Evolutionary conservation across 2,888 invertebrate genomes (phyloP).

Genomic region (Folsomia candida): DNA sequence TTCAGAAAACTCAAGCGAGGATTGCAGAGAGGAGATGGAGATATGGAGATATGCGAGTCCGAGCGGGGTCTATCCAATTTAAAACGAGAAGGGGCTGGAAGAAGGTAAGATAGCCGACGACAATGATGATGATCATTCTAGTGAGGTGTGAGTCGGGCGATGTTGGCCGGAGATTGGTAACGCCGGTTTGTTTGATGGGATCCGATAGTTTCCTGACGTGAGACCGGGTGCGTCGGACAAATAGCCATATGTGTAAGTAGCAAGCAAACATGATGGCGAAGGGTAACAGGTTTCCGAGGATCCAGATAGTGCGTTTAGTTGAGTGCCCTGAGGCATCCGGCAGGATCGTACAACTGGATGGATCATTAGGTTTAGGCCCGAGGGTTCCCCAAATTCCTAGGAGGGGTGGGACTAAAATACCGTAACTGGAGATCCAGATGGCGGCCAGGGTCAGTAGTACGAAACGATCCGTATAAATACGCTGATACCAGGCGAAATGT

Average conservation of each 20-base stretch:
- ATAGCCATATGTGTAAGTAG: background rate
- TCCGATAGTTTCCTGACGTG: background rate
- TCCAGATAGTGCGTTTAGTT: conserved; percentile 14
- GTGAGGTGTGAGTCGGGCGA: background rate
- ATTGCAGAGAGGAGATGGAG: conserved; percentile 3
- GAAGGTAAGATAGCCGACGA: background rate
- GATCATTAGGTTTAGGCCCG: conserved; percentile 1
- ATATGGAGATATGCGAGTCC: background rate
- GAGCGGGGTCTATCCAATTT: background rate
- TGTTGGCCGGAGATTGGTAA: background rate
- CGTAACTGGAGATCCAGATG: conserved; percentile 1
- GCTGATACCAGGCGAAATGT: background rate
- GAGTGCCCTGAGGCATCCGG: conserved; percentile 11
- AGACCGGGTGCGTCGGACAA: background rate
- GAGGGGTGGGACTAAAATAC: background rate
- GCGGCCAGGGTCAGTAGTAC: too few species aligned
- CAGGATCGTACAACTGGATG: conserved; percentile 15
- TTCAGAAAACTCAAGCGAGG: conserved; percentile 10
- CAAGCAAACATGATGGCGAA: background rate
- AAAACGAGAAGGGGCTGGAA: conserved; percentile 16
- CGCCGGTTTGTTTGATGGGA: background rate
- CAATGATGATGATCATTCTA: background rate
- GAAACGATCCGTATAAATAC: background rate
- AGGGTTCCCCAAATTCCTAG: conserved; percentile 8
- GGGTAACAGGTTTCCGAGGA: conserved; percentile 1